Evolutionary conservation across 2,113 vertebrate species (phyloP), one percentile per base, ranked within the genome.

Genomic region (Nymphicus hollandicus): DNA sequence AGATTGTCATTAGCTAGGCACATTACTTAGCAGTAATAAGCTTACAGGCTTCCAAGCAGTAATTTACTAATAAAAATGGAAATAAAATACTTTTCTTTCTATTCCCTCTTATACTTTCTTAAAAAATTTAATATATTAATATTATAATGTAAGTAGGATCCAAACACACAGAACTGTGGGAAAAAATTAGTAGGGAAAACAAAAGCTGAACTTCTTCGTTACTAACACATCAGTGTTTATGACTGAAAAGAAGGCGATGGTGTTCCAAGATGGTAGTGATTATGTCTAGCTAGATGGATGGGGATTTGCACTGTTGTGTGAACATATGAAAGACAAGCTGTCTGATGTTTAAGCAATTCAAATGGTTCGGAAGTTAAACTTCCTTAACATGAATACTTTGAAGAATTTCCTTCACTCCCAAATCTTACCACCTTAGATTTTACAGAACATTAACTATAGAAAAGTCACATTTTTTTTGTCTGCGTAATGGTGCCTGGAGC

Each of bases 391-490:
- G 78, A 96, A 64, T 85, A 83, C 44, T 90, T 91, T 87, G 91
- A 97, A 94, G 86, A 92, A 96, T 86, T 88, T 86, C 23, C 46
- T 89, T 81, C 61, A 33, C 73, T 94, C 41, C 53, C 28, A 89
- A 77, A 87, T 96, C 66, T 65, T 90, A 95, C 74, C 89, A 95
- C 78, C 89, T 93, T 93, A 56, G 37, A 89, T 96, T 89, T 96
- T 81, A 89, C 47, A 83, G 66, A 91, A 91, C 74, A 73, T 86
- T 94, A 88, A 78, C 61, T 74, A 29, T 70, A 91, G 77, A 94
- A 93, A 92, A 89, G 81, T 95, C 88, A 4, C 41, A 33, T 44
- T 91, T 93, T 96, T 87, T 82, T 89, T 94, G 44, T 29, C 73
- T 93, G 77, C 4, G 1, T 87, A 80, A 73, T 70, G 31, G 49